Percentiles rank a stretch among this genome's conserved stretches.
Evolutionary conservation across 1,140 invertebrate genomes (phyloP).

Genomic region (Agrilus planipennis): DNA sequence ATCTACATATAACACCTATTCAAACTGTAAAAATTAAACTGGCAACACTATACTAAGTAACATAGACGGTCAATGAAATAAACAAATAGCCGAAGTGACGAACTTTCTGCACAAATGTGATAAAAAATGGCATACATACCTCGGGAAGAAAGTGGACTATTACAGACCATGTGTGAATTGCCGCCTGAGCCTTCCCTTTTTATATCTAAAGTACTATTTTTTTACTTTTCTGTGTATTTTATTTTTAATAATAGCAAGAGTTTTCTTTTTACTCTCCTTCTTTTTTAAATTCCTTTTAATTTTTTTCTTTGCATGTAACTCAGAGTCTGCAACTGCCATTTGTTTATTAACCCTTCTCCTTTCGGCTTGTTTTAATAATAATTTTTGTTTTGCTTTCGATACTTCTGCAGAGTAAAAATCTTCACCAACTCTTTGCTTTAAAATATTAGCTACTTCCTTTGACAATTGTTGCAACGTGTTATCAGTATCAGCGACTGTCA

Average conservation of each 20-base stretch:
- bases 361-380: constrained; percentile 49
- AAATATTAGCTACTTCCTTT: constrained; percentile 49
- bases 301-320: constrained; percentile 63
- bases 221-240: constrained; percentile 40
- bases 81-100: too few species aligned
- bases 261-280: constrained; percentile 60
- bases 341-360: constrained; percentile 53
- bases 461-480: constrained; percentile 43
- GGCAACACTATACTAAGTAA: too few species aligned
- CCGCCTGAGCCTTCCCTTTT: too few species aligned
- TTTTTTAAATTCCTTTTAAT: constrained; percentile 63
- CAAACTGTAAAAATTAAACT: too few species aligned
- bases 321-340: constrained; percentile 61
- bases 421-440: constrained; percentile 52
- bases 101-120: too few species aligned
- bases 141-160: too few species aligned
- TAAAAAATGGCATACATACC: too few species aligned
- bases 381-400: constrained; percentile 41
- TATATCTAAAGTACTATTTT: constrained; percentile 20
- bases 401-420: constrained; percentile 51
- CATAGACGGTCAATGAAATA: too few species aligned
- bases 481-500: constrained; percentile 45
- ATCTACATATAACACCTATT: too few species aligned
- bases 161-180: too few species aligned
- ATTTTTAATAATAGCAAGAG: too few species aligned